Evolutionary conservation across 2,888 invertebrate species (phyloP).

Genomic region (Apamea epomidion): DNA sequence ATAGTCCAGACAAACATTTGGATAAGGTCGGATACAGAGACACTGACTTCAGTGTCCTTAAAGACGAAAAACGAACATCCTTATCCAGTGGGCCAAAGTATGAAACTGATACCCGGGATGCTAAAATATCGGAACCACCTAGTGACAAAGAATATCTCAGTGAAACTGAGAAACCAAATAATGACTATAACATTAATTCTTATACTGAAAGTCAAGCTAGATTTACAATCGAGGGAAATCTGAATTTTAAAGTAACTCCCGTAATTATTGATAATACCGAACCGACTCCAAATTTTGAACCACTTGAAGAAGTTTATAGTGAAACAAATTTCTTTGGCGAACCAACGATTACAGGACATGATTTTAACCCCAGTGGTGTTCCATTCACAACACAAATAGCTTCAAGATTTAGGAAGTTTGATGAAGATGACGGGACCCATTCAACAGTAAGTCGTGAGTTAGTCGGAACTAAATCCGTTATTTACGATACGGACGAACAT

Average conservation of each 20-base stretch:
- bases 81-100: not conserved
- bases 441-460: slow-evolving; percentile 24
- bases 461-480: slow-evolving; percentile 15
- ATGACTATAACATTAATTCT: not conserved
- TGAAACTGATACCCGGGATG: not conserved
- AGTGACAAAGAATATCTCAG: not conserved
- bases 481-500: slow-evolving; percentile 8
- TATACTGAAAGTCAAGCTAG: not conserved
- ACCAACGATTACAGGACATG: not conserved
- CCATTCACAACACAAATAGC: not conserved
- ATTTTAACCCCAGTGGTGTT: not conserved
- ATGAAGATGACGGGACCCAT: not conserved
- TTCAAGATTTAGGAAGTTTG: slow-evolving; percentile 7
- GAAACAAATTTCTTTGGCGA: not conserved
- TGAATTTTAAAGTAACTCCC: slow-evolving; percentile 20
- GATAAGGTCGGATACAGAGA: not conserved
- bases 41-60: not conserved
- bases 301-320: slow-evolving; percentile 12
- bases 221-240: not conserved
- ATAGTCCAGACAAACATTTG: not conserved
- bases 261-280: slow-evolving; percentile 12
- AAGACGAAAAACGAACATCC: not conserved
- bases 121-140: not conserved
- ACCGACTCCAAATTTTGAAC: not conserved
- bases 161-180: not conserved